A percentile compares a stretch with the other conserved stretches of the same genome.
These are phyloP conservation scores for Cacatua alba DNA, from an alignment of 2,113 vertebrate genomes.

Conservation along the genomic window DNA sequence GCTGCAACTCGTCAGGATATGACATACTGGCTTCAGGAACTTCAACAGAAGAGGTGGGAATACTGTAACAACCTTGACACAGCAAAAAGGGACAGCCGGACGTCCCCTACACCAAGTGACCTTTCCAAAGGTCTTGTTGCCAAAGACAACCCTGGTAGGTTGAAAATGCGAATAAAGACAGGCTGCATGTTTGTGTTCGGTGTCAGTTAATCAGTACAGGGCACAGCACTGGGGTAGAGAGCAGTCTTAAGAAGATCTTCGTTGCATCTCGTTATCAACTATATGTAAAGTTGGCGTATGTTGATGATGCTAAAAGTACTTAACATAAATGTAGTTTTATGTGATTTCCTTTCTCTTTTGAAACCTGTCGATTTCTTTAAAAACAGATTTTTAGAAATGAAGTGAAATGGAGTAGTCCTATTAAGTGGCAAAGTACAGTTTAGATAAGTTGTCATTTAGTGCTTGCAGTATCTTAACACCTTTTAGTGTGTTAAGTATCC, in stretches of 20 bases:
- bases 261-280: neutral
- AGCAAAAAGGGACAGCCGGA: slow-evolving; percentile 81
- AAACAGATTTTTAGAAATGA: neutral
- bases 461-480: neutral
- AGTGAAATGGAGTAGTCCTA: neutral
- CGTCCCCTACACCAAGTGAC: slow-evolving; percentile 73
- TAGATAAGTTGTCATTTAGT: neutral
- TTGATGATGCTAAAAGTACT: neutral
- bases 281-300: neutral
- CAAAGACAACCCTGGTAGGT: slow-evolving; percentile 85
- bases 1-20: slow-evolving; percentile 89
- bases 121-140: slow-evolving; percentile 89
- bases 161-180: neutral
- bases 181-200: neutral
- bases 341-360: fast-evolving
- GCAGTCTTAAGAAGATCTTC: neutral
- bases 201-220: neutral
- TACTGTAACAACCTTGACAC: slow-evolving; percentile 83
- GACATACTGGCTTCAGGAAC: slow-evolving; percentile 94
- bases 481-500: neutral
- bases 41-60: slow-evolving; percentile 98
- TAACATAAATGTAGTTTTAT: neutral
- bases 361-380: neutral
- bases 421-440: neutral
- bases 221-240: neutral